Evolutionary conservation across 1,140 invertebrate genomes (phyloP), one percentile per base, ranked within the genome.

Genomic region (Ceratina australensis): DNA sequence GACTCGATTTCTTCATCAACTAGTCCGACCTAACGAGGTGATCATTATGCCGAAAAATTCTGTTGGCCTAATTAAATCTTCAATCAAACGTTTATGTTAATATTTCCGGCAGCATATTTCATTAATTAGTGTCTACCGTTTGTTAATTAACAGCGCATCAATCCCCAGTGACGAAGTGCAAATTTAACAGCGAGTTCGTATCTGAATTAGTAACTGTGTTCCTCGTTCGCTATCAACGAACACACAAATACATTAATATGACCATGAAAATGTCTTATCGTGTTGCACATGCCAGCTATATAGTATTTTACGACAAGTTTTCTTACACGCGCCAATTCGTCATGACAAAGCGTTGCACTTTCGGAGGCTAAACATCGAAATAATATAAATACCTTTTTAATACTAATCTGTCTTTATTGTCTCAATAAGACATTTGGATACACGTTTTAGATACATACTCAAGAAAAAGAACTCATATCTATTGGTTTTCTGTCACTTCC

Each of bases 201-300:
- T 13, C 1, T 10, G 59, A 71, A 49, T 63, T 26, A 18, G 16
- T 47, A 64, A 15, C 47, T 47, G 20, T 13, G 18, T 0, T 16
- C 10, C 33, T 10, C 20, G 10, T 26, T 3, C 8, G 33, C 13
- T 64, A 28, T 64, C 60, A 20, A 0, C 1, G n/a, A 12, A 12
- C 20, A 8, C 13, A 22, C 18, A 49, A 52, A 61, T 24, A 28
- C 8, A 56, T 49, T 63, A 71, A 64, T 47, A 69, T 59, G 50
- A 66, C 65, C 78, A 50, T 80, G 78, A 77, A 71, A 77, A 77
- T 80, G 68, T 77, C 73, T 80, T 80, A 80, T 80, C 78, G 64
- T 42, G n/a, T 2, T 47, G 28, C 47, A n/a, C 49, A 52, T 67
- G 33, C 20, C 67, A 52, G 20, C 15, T 47, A 49, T 42, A 10